Conservation (phyloP, 2,797 vertebrate species). For the Halcyon leucocephala region DNA sequence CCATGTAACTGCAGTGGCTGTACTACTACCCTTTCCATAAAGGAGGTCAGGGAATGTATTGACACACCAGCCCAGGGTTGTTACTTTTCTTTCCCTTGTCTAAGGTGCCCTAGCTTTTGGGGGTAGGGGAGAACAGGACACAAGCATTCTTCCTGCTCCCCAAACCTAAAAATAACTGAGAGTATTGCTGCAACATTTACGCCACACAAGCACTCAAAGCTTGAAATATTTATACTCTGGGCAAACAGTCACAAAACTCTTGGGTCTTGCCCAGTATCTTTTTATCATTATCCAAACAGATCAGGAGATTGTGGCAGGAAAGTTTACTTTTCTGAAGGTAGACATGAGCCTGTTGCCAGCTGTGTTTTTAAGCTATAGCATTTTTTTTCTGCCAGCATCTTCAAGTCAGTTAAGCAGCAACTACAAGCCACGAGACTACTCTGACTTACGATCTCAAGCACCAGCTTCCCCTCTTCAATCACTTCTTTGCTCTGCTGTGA, state of each 20-base stretch:
- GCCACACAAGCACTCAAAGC: not conserved
- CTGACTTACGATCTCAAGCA: not conserved
- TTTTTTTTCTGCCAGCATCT: not conserved
- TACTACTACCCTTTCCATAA: not conserved
- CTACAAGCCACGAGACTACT: not conserved
- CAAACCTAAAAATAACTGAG: conserved; percentile 19
- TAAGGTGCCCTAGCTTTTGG: not conserved
- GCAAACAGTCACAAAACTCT: conserved; percentile 23
- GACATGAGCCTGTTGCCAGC: not conserved
- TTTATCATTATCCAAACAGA: conserved; percentile 39
- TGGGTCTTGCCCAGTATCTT: not conserved
- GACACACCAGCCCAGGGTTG: not conserved
- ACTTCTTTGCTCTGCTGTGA: not conserved
- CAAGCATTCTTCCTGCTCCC: conserved; percentile 19
- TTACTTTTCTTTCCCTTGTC: not conserved
- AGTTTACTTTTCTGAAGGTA: conserved; percentile 1
- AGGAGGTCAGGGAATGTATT: rapidly evolving
- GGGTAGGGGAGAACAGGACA: conserved; percentile 12
- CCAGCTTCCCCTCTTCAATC: not conserved
- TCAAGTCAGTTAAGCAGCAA: not conserved
- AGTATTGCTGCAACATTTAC: not conserved
- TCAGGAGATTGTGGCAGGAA: not conserved
- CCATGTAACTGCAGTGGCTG: not conserved
- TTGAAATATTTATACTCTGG: conserved; percentile 28
- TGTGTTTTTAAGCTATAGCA: not conserved